Percentiles rank a stretch among this genome's conserved stretches.
Evolutionary conservation across 2,797 vertebrate genomes (phyloP).

Genomic region (Eulemur mongoz): DNA sequence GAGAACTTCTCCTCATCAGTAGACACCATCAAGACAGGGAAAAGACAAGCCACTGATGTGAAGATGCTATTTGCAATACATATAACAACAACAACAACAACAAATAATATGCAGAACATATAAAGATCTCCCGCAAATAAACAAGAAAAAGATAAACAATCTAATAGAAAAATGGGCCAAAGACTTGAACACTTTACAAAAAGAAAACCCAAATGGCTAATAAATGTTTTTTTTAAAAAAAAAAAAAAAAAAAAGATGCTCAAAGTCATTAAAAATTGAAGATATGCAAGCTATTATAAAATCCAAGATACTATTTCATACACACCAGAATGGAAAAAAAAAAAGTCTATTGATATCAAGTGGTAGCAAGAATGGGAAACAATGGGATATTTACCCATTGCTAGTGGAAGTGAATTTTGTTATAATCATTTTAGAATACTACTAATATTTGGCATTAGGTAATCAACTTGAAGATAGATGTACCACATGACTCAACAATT

Average conservation of each 20-base stretch:
- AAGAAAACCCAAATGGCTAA: constrained; percentile 25
- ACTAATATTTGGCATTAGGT: background rate
- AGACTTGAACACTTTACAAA: background rate
- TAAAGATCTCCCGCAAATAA: background rate
- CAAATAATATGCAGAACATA: background rate
- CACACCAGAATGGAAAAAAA: background rate
- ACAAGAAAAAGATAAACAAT: background rate
- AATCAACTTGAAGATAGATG: background rate
- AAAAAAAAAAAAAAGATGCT: background rate
- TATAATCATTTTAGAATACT: background rate
- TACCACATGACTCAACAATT: background rate
- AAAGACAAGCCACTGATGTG: background rate
- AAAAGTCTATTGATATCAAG: background rate
- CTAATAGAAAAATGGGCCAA: background rate
- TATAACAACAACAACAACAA: background rate
- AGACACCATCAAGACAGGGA: background rate
- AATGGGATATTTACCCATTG: background rate
- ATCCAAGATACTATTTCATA: background rate
- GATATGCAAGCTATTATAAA: background rate
- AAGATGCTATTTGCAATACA: background rate
- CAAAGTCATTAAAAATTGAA: constrained; percentile 3
- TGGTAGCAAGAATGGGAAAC: background rate
- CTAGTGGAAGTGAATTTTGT: background rate
- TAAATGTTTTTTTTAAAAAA: background rate
- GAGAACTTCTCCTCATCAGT: background rate